Evolutionary conservation across 2,888 invertebrate genomes (phyloP).

Genomic region (Diaperis boleti): DNA sequence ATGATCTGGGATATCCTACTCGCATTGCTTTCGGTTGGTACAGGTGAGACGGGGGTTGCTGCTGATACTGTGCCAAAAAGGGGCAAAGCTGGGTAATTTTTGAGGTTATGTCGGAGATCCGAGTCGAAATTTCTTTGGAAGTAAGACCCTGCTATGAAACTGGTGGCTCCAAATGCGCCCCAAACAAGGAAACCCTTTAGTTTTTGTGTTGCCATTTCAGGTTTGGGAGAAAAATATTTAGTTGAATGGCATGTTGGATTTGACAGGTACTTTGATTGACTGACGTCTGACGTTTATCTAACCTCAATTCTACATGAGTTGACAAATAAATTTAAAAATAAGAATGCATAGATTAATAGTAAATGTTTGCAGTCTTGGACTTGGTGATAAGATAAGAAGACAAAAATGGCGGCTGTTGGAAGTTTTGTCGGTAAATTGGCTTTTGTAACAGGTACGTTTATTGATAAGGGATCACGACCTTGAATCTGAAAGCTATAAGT

Average conservation of each 20-base stretch:
- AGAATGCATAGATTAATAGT: too few species aligned
- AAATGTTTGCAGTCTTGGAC: too few species aligned
- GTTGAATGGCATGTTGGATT: too few species aligned
- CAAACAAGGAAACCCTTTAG: conserved; percentile 66
- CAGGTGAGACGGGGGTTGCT: conserved; percentile 72
- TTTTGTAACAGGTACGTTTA: conserved; percentile 54
- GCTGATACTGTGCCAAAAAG: conserved; percentile 83
- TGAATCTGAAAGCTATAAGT: too few species aligned
- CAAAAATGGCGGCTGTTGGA: conserved; percentile 28
- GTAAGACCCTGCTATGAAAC: conserved; percentile 71
- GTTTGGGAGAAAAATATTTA: not conserved
- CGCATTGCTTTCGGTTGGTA: conserved; percentile 57
- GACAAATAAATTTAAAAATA: conserved; percentile 10
- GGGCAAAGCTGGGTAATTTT: conserved; percentile 74
- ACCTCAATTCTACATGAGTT: not conserved
- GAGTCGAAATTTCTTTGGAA: conserved; percentile 60
- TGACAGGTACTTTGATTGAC: not conserved
- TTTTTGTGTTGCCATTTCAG: conserved; percentile 41
- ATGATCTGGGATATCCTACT: conserved; percentile 81
- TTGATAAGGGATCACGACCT: too few species aligned
- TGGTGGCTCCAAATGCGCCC: conserved; percentile 69
- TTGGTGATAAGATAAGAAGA: conserved; percentile 25
- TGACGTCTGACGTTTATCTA: not conserved
- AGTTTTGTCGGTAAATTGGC: conserved; percentile 52
- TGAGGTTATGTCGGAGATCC: conserved; percentile 47